Percentiles rank a stretch among this genome's conserved stretches.
phyloP scores from a whole-genome alignment of 2,797 vertebrate species.

The Propithecus perrieri region DNA sequence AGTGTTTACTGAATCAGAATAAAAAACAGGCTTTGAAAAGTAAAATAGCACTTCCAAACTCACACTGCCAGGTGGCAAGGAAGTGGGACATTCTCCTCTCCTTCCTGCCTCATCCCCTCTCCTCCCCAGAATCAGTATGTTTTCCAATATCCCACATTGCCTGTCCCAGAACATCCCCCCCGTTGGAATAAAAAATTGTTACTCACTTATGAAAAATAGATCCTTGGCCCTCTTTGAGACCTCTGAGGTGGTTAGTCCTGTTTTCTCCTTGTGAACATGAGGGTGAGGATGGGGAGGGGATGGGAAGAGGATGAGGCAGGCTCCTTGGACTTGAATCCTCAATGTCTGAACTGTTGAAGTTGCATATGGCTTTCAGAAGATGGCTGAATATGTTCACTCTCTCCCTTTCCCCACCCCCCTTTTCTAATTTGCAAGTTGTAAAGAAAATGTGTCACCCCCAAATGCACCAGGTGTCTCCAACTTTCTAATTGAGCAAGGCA shows the following conservation, averaged over 20 bases:
- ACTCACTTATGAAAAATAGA: conserved; percentile 67
- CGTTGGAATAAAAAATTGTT: conserved; percentile 57
- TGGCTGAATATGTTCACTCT: not conserved
- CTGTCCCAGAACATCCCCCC: not conserved
- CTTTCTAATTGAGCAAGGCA: conserved; percentile 77
- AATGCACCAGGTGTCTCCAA: conserved; percentile 76
- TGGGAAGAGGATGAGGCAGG: not conserved
- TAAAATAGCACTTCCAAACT: conserved; percentile 5
- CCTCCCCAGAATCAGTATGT: not conserved
- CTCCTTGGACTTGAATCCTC: not conserved
- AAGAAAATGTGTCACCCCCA: conserved; percentile 65
- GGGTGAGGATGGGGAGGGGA: not conserved
- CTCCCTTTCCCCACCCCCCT: not conserved
- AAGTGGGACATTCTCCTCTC: not conserved
- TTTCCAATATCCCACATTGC: not conserved
- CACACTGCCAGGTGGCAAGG: not conserved
- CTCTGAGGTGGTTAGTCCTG: conserved; percentile 34
- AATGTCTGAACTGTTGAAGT: not conserved
- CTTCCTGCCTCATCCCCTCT: not conserved
- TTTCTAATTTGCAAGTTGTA: conserved; percentile 63
- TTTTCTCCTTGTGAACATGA: conserved; percentile 12
- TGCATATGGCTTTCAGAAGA: conserved; percentile 48
- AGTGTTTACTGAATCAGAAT: conserved; percentile 19
- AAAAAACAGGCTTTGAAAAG: conserved; percentile 40
- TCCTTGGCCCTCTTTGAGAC: conserved; percentile 36